A percentile compares a stretch with the other conserved stretches of the same genome.
phyloP scores from a whole-genome alignment of 2,888 invertebrate species.

The Meandrusa payeni region DNA sequence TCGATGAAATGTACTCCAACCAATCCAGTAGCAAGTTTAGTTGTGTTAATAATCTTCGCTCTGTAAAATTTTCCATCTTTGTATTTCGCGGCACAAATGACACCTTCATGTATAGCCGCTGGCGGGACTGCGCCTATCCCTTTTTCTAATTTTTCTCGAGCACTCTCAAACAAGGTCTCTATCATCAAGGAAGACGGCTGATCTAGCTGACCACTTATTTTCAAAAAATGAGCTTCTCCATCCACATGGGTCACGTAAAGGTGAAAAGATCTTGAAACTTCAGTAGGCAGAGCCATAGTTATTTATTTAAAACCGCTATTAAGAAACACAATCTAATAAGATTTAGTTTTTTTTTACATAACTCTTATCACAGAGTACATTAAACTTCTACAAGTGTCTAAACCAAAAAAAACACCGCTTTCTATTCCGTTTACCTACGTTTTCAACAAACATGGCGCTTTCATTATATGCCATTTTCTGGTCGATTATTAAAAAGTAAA shows the following conservation, averaged over 20 bases:
- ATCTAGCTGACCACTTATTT: constrained; percentile 86
- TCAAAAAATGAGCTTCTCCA: constrained; percentile 84
- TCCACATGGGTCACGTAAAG: constrained; percentile 85
- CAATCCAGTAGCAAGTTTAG: constrained; percentile 68
- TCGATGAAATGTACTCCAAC: constrained; percentile 86
- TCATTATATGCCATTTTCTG: constrained; percentile 17
- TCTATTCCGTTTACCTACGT: constrained; percentile 72
- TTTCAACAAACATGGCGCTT: constrained; percentile 65
- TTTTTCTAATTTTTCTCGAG: constrained; percentile 64
- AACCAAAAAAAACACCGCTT: constrained; percentile 54
- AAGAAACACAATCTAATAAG: constrained; percentile 17
- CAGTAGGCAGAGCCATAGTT: constrained; percentile 58
- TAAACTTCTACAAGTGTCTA: constrained; percentile 43
- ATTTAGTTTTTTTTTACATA: constrained; percentile 44
- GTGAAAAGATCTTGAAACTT: constrained; percentile 57
- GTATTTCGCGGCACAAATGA: constrained; percentile 84
- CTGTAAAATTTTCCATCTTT: constrained; percentile 84
- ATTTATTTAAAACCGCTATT: constrained; percentile 27
- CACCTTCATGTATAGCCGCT: constrained; percentile 73
- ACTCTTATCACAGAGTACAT: constrained; percentile 40
- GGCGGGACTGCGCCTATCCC: constrained; percentile 68
- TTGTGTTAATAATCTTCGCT: constrained; percentile 78
- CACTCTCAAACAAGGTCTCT: constrained; percentile 70
- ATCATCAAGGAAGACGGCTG: constrained; percentile 77
- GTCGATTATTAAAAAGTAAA: constrained; percentile 1